A percentile compares a stretch with the other conserved stretches of the same genome.
These are phyloP conservation scores for Caenorhabditis plicata DNA, from an alignment of 2,888 invertebrate species.

Conservation along the genomic window DNA sequence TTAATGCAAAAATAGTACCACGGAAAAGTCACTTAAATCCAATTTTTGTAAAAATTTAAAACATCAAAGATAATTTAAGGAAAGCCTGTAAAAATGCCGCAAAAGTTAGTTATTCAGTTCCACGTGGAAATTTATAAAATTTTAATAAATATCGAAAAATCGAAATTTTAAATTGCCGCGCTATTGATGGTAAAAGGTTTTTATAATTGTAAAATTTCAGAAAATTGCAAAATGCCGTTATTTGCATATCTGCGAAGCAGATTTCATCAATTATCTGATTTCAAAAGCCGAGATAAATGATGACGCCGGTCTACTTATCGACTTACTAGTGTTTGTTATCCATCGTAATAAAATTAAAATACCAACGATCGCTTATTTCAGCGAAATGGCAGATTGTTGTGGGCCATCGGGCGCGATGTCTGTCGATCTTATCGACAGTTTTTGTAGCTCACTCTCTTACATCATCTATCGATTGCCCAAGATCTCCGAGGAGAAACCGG, in stretches of 20 bases:
- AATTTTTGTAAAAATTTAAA: too few relatives aligned
- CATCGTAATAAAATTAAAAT: too few relatives aligned
- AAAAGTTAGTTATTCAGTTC: too few relatives aligned
- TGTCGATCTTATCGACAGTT: constrained; percentile 14
- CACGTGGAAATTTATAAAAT: too few relatives aligned
- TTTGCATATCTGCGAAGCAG: constrained; percentile 9
- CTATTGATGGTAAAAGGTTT: neutral
- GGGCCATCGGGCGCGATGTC: constrained; percentile 8
- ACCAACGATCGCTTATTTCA: constrained; percentile 1
- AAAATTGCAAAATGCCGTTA: constrained; percentile 17
- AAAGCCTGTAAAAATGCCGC: too few relatives aligned
- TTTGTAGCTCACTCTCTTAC: constrained; percentile 12
- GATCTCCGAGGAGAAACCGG: constrained; percentile 3
- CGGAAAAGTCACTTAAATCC: too few relatives aligned
- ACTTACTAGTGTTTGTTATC: too few relatives aligned
- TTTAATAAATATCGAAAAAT: too few relatives aligned
- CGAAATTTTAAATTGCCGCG: too few relatives aligned
- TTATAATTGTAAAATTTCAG: neutral
- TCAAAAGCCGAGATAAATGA: neutral
- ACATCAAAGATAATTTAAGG: too few relatives aligned
- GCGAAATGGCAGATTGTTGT: constrained; percentile 5
- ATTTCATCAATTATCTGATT: constrained; percentile 7
- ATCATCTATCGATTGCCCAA: constrained; percentile 15
- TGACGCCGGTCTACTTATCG: too few relatives aligned
- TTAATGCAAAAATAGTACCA: too few relatives aligned